phyloP scores from a whole-genome alignment of 2,797 vertebrate species.

The Bucorvus abyssinicus region DNA sequence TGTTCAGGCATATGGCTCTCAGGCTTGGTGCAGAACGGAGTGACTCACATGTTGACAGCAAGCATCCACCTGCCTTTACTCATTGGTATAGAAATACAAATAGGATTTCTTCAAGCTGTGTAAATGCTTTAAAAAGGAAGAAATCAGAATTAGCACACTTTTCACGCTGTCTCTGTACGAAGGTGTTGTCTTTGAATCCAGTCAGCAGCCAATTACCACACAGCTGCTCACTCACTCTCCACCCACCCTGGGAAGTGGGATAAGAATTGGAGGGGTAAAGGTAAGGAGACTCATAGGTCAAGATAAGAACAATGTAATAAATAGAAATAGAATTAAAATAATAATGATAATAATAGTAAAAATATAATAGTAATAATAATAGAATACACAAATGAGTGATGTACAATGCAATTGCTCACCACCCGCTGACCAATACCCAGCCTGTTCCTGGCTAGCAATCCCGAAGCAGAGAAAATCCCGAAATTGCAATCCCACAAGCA shows the following conservation, averaged over 20 bases:
- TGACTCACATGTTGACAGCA: neutral
- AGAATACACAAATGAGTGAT: neutral
- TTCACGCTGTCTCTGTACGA: neutral
- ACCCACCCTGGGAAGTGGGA: neutral
- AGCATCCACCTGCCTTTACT: neutral
- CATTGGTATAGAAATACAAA: neutral
- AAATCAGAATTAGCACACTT: neutral
- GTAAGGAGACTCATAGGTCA: neutral
- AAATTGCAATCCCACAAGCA: neutral
- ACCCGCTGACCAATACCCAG: neutral
- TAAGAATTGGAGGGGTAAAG: neutral
- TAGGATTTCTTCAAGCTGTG: neutral
- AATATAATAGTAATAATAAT: neutral
- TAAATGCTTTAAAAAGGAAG: constrained; percentile 5
- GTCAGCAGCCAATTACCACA: neutral
- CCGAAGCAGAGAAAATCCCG: neutral
- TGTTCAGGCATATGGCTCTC: neutral
- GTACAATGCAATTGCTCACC: neutral
- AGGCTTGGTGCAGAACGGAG: neutral
- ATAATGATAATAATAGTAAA: neutral
- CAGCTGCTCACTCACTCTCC: neutral
- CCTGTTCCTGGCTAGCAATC: neutral
- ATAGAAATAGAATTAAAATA: neutral
- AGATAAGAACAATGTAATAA: neutral
- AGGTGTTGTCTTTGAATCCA: neutral